Base-by-base conservation (phyloP, 92 coral and sea anemone genomes). In the Siderastrea radians region DNA sequence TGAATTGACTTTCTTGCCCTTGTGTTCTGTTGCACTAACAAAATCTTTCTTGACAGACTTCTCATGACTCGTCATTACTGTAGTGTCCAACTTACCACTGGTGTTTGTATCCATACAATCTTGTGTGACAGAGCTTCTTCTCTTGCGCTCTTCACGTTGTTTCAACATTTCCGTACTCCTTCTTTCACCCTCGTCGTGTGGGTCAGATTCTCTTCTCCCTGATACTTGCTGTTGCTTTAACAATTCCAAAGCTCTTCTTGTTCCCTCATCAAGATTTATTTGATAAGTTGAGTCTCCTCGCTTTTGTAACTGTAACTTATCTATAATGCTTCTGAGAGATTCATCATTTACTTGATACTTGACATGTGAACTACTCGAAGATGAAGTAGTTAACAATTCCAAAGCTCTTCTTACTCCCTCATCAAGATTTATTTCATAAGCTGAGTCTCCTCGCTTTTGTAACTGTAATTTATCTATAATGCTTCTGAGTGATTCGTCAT, bases 291-390 rank as follows among this genome's bases (percentile, higher is more conserved):
- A 55, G 61, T 8, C 61, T 3, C 12, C 10, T 55, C 2, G 61
- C 61, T 55, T 55, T 38, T 55, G 80, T 16, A 53, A 10, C 49
- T 75, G 53, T 48, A 55, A 19, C 17, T 4, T 38, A n/a, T 26
- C 49, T 62, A 68, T 15, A 13, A 81, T 3, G 45, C 17, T 73
- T 38, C 44, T 81, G 7, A 69, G 7, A 44, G 19, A 45, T 46
- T 68, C 46, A 7, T 12, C 77, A 47, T 81, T 59, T 5, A 81
- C 77, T 69, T 81, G 86, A 55, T 70, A 70, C 49, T 70, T 57
- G 7, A 5, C 1, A 7, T 46, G 70, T 47, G 46, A n/a, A 55
- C 9, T 26, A 46, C 10, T 59, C 10, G 68, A 1, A 38, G 77
- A 12, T 55, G 68, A 7, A 15, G 44, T 9, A 26, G 38, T 26